A percentile compares a stretch with the other conserved stretches of the same genome.
These are phyloP conservation scores for Metallyticus violacea DNA, from an alignment of 2,888 invertebrate genomes.

Conservation along the genomic window DNA sequence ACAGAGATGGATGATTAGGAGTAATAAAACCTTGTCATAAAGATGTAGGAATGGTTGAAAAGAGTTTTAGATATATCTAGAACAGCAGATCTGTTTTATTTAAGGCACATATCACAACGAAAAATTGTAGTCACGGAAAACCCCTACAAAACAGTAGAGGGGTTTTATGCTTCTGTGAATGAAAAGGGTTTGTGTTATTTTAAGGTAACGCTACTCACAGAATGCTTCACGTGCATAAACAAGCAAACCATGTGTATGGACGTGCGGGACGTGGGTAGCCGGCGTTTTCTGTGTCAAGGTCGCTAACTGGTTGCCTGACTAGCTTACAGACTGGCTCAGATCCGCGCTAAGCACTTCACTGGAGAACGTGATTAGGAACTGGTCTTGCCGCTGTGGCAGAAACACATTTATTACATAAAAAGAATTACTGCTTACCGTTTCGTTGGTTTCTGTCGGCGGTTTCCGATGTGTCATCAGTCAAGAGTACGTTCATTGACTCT, in stretches of 20 bases:
- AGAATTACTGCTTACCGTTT: constrained; percentile 5
- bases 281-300: constrained; percentile 3
- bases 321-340: neutral
- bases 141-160: too few species aligned
- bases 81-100: too few species aligned
- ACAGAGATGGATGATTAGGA: too few species aligned
- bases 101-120: too few species aligned
- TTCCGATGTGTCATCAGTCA: too few species aligned
- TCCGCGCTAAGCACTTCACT: neutral
- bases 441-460: neutral
- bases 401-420: constrained; percentile 3
- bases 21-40: too few species aligned
- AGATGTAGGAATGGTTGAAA: too few species aligned
- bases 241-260: neutral
- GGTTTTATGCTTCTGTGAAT: too few species aligned
- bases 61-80: too few species aligned
- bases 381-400: constrained; percentile 2
- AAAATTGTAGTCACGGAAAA: too few species aligned
- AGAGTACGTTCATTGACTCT: constrained; percentile 47
- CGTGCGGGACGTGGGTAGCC: neutral
- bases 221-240: neutral
- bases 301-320: neutral
- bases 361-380: neutral
- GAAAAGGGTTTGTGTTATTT: too few species aligned
- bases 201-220: neutral